Percentiles rank a stretch among this genome's conserved stretches.
Evolutionary conservation across 2,797 vertebrate species (phyloP).

Genomic region (Myoxocephalus aenaeus): DNA sequence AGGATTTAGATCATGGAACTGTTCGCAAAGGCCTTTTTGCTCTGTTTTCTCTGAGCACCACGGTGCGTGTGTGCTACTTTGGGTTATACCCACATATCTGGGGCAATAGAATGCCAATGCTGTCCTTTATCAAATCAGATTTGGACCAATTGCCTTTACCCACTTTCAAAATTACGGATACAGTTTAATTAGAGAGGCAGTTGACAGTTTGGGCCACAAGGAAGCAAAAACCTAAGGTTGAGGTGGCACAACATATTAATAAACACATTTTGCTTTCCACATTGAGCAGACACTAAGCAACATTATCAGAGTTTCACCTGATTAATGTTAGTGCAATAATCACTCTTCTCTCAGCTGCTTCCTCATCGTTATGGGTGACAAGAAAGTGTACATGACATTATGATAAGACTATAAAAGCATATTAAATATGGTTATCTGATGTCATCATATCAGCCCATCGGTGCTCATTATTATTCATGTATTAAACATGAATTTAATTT

Average conservation of each 20-base stretch:
- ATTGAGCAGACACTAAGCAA: background rate
- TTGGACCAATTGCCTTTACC: background rate
- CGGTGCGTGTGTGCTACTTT: conserved; percentile 4
- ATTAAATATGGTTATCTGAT: too few species aligned
- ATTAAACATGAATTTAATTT: too few species aligned
- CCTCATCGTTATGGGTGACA: background rate
- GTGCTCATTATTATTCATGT: too few species aligned
- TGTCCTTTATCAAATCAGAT: background rate
- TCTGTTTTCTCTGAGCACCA: conserved; percentile 25
- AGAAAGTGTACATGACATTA: too few species aligned
- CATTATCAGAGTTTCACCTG: background rate
- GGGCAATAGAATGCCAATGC: background rate
- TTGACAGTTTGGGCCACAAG: background rate
- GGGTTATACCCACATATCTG: conserved; percentile 3
- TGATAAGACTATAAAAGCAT: too few species aligned
- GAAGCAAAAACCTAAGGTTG: background rate
- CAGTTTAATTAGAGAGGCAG: background rate
- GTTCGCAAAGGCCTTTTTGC: conserved; percentile 86
- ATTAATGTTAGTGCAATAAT: background rate
- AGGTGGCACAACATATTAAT: background rate
- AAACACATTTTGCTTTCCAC: background rate
- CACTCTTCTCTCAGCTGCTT: background rate
- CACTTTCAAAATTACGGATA: background rate
- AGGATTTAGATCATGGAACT: conserved; percentile 98
- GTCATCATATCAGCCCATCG: too few species aligned